phyloP scores from a whole-genome alignment of 2,888 invertebrate genomes.

The Odontothrips loti region DNA sequence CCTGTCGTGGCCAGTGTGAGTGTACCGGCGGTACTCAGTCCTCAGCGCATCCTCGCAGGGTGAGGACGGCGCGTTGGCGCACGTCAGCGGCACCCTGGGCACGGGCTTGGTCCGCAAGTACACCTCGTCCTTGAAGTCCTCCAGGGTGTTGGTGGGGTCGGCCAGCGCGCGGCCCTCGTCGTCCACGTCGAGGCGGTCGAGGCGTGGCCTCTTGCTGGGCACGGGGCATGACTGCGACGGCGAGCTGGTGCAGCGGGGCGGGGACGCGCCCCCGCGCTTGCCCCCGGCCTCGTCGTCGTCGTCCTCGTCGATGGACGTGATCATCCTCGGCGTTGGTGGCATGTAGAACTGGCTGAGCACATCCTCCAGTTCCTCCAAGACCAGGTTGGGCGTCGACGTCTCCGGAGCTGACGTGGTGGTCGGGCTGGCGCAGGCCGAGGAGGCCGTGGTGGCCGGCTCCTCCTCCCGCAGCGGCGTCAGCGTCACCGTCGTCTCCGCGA shows the following conservation, averaged over 20 bases:
- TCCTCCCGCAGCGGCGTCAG: conserved; percentile 34
- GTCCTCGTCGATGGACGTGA: conserved; percentile 64
- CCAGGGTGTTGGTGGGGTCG: conserved; percentile 16
- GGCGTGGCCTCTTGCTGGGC: conserved; percentile 29
- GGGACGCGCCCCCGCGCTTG: not conserved
- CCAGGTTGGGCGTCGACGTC: conserved; percentile 45
- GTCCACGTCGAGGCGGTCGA: conserved; percentile 29
- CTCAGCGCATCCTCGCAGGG: not conserved
- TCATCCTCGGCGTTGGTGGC: conserved; percentile 63
- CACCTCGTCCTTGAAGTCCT: conserved; percentile 26
- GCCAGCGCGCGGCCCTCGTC: conserved; percentile 23
- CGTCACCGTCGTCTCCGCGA: conserved; percentile 37
- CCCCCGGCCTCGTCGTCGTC: conserved; percentile 41
- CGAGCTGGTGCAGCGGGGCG: not conserved
- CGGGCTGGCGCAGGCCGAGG: conserved; percentile 31
- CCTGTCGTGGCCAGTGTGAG: conserved; percentile 21
- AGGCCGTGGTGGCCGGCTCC: conserved; percentile 36
- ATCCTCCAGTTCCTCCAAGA: conserved; percentile 60
- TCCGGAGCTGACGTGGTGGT: not conserved
- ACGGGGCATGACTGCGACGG: conserved; percentile 16
- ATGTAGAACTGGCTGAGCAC: conserved; percentile 68
- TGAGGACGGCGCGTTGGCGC: conserved; percentile 50
- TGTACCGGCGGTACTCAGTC: not conserved
- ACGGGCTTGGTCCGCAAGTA: conserved; percentile 1
- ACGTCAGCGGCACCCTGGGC: conserved; percentile 45